Base-by-base conservation (phyloP, 2,113 vertebrate species). In the Plestiodon gilberti region DNA sequence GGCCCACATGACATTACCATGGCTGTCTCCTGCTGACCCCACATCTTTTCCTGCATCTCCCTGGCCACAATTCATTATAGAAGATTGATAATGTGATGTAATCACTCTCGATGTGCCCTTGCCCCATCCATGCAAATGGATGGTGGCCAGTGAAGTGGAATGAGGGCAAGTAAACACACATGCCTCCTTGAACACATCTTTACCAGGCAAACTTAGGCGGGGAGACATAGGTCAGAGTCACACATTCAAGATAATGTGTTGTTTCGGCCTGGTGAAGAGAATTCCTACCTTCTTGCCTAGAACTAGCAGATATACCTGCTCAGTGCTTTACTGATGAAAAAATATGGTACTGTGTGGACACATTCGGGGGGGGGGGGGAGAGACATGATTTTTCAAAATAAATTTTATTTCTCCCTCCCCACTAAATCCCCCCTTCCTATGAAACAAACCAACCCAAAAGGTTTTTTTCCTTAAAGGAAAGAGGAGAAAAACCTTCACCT, bases 401-500 rank as follows among this genome's bases (percentile, higher is more conserved):
- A 69, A 67, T 76, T 78, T 23, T 33, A 48, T 33, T 75, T 65
- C 2, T 40, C 2, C n/a, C 17, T n/a, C 62, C 48, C 1, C 4
- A 2, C 22, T 62, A 28, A 64, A 64, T 33, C 33, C 1, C 59
- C 14, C 67, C 59, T 81, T 64, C 69, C 28, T 59, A 17, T 18
- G 38, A 62, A 78, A 55, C 48, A 80, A 55, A 25, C 4, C 25
- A 62, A 78, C 61, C 28, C 1, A 61, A 43, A 78, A 82, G 13
- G 61, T 65, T 23, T 38, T 20, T 13, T 14, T 25, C 43, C 35
- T 75, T 22, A 78, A 86, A 64, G 59, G 23, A 81, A 81, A 65
- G 33, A 81, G 18, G 14, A n/a, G 59, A 20, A 62, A 30, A 81
- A 64, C 67, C 78, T 87, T 87, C 85, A 87, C 78, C 85, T 87